Conservation (phyloP, 2,888 invertebrate species). For the Prosopocoilus inquinatus region DNA sequence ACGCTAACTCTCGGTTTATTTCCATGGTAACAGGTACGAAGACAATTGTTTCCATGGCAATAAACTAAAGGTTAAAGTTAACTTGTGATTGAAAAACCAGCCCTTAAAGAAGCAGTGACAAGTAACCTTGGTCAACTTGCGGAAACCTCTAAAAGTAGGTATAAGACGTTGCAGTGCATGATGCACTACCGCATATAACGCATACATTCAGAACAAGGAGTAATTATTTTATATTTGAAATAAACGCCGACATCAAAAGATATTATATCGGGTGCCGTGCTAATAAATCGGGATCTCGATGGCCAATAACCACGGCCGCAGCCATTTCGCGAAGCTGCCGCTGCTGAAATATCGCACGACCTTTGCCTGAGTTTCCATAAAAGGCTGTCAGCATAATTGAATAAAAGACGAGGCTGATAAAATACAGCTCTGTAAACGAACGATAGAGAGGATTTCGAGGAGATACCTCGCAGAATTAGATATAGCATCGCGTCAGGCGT, state of each 20-base stretch:
- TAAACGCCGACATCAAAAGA: conserved; percentile 32
- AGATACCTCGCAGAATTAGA: background rate
- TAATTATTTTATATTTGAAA: conserved; percentile 36
- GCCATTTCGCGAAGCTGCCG: conserved; percentile 33
- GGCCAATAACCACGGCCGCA: conserved; percentile 34
- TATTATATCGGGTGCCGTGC: conserved; percentile 36
- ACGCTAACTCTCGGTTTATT: too few relatives aligned
- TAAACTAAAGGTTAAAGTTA: too few relatives aligned
- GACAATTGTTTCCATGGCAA: too few relatives aligned
- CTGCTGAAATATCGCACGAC: conserved; percentile 32
- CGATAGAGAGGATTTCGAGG: background rate
- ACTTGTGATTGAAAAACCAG: too few relatives aligned
- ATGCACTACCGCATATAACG: too few relatives aligned
- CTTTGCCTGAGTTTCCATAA: conserved; percentile 31
- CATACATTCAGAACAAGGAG: background rate
- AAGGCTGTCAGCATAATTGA: conserved; percentile 30
- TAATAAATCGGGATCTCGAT: conserved; percentile 37
- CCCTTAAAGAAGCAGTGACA: too few relatives aligned
- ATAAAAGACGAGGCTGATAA: conserved; percentile 22
- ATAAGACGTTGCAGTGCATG: too few relatives aligned
- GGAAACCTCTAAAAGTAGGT: too few relatives aligned
- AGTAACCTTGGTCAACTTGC: too few relatives aligned
- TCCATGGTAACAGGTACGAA: too few relatives aligned
- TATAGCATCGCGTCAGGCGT: background rate
- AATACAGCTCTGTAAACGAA: background rate